A percentile compares a stretch with the other conserved stretches of the same genome.
Evolutionary conservation across 2,797 vertebrate genomes (phyloP).

Genomic region (Dendrocincla fuliginosa): DNA sequence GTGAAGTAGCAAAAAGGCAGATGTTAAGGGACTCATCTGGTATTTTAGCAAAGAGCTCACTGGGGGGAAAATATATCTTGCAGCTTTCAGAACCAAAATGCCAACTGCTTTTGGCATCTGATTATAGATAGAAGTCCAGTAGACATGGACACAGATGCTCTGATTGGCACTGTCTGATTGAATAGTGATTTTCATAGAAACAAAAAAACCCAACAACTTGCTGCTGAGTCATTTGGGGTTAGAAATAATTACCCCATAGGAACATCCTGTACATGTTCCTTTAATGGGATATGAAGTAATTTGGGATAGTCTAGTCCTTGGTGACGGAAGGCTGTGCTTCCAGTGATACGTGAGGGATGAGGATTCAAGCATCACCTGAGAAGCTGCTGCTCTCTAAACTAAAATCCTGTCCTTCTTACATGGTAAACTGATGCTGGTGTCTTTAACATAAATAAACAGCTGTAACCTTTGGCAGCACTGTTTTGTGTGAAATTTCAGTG

Average conservation of each 20-base stretch:
- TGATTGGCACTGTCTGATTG: background rate
- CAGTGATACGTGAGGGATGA: background rate
- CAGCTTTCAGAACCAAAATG: background rate
- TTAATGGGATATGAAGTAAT: background rate
- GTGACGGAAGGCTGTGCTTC: background rate
- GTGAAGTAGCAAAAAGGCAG: background rate
- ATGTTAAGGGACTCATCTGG: background rate
- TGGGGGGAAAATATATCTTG: accelerated
- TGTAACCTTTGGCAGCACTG: background rate
- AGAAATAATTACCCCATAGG: background rate
- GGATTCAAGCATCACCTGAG: background rate
- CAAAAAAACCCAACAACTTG: background rate
- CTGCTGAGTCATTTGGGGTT: background rate
- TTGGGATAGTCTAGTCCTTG: background rate
- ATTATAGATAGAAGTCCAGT: background rate
- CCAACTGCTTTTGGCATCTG: background rate
- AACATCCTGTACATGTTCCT: background rate
- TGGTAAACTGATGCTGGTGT: background rate
- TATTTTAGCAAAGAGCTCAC: background rate
- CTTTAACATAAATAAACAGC: background rate
- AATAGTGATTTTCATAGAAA: background rate
- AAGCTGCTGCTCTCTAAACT: background rate
- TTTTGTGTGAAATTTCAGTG: background rate
- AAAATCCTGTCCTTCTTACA: background rate
- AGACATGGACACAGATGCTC: background rate